These are phyloP conservation scores for Miniopterus natalensis DNA, from an alignment of 2,113 vertebrate genomes.

Conservation along the genomic window DNA sequence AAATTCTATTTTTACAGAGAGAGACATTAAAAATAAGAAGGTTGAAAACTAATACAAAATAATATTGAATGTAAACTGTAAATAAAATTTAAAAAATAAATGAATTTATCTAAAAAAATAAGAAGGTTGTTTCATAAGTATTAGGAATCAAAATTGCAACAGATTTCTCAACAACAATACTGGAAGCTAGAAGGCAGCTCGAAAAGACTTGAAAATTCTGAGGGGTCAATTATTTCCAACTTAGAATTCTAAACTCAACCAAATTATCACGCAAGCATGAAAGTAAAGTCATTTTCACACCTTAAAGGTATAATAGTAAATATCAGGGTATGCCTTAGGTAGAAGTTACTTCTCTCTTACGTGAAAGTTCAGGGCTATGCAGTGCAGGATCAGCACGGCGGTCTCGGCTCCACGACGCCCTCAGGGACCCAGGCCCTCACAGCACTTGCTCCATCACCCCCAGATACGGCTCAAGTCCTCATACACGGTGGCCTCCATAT, in stretches of 20 bases:
- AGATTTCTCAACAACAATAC: background rate
- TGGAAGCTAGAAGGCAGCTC: background rate
- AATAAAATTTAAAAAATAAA: background rate
- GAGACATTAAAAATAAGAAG: background rate
- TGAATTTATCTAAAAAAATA: background rate
- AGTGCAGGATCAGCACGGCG: background rate
- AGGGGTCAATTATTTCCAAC: background rate
- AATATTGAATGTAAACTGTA: background rate
- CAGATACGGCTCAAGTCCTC: background rate
- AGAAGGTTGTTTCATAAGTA: background rate
- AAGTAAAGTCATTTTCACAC: background rate
- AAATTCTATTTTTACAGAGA: slow-evolving; percentile 17
- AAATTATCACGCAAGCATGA: background rate
- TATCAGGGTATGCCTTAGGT: background rate
- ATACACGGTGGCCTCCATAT: background rate
- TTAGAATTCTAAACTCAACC: slow-evolving; percentile 34
- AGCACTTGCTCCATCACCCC: background rate
- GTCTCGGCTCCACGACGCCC: background rate
- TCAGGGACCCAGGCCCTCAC: background rate
- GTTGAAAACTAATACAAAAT: background rate
- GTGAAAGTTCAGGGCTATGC: background rate
- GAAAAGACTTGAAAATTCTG: background rate
- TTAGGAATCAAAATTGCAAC: background rate
- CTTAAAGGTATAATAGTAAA: background rate
- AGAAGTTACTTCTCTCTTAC: background rate